Conservation (phyloP, 2,888 invertebrate genomes). For the Achlya flavicornis region DNA sequence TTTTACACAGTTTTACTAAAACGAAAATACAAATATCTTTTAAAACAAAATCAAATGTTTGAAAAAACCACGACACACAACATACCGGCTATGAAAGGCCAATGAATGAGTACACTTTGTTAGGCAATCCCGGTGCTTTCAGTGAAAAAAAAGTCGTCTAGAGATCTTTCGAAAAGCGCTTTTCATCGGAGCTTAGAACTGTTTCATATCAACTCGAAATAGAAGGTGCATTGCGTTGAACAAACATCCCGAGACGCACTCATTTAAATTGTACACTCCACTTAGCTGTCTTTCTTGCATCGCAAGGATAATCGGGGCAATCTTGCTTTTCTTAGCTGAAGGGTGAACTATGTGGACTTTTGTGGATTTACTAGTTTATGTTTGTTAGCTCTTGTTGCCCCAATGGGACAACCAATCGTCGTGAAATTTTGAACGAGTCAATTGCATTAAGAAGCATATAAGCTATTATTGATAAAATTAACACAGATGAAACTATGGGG, state of each 20-base stretch:
- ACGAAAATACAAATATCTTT: too few relatives aligned
- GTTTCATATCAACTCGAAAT: conserved; percentile 72
- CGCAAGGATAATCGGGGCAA: conserved; percentile 65
- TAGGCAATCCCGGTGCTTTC: conserved; percentile 64
- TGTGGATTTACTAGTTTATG: background rate
- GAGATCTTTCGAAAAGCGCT: conserved; percentile 50
- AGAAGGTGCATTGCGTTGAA: conserved; percentile 69
- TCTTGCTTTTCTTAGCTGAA: conserved; percentile 30
- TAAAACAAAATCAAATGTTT: background rate
- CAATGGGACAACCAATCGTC: too few relatives aligned
- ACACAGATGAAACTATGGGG: too few relatives aligned
- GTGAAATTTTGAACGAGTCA: too few relatives aligned
- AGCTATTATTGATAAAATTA: too few relatives aligned
- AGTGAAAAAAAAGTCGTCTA: conserved; percentile 53
- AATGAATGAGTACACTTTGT: conserved; percentile 65
- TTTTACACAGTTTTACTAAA: too few relatives aligned
- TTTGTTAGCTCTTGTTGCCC: background rate
- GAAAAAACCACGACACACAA: conserved; percentile 13
- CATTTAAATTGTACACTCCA: conserved; percentile 72
- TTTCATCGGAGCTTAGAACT: conserved; percentile 56
- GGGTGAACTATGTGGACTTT: conserved; percentile 15
- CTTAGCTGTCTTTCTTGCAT: conserved; percentile 57
- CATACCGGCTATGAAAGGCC: conserved; percentile 42
- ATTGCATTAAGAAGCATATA: too few relatives aligned
- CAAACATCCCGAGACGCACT: conserved; percentile 77